Evolutionary conservation across 2,113 vertebrate genomes (phyloP), one percentile per base, ranked within the genome.

Genomic region (Alectura lathami): DNA sequence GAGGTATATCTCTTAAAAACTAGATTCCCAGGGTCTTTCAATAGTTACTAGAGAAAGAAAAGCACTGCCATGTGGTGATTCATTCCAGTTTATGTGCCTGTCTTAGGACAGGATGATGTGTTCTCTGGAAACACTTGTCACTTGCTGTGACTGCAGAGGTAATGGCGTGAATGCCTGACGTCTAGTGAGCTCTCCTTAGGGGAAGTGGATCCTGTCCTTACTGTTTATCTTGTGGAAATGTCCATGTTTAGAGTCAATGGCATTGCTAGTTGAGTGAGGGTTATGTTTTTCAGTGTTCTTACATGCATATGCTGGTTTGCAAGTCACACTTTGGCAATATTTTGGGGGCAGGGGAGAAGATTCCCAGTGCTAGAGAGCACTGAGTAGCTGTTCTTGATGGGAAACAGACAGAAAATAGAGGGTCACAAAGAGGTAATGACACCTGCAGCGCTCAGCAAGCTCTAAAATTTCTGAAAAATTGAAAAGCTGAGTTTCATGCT

Each of bases 251-350:
- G 50, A 90, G 69, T 83, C 42, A 21, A 1, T 24, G 48, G 4
- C 30, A 40, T 83, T 30, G 7, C 24, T 47, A 30, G 27, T 78
- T 74, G 50, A 53, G 59, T 42, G 59, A 66, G 45, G 26, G 20
- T 80, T 59, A 23, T 53, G 64, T 77, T 93, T 78, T 87, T 50
- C 66, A 32, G n/a, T 53, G 69, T 27, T 86, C 24, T 9, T 50
- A 3, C 74, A 10, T 59, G n/a, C 4, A 3, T 45, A 5, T 75
- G 32, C 53, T 89, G n/a, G 38, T 85, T 54, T 43, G 43, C 48
- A n/a, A 73, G 27, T 21, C 16, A 4, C 0, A 0, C 6, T 87
- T 91, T 1, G 15, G 27, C 18, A 85, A 8, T 2, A 0, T 38
- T 42, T 40, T 48, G 38, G 57, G 60, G 36, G 54, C 32, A 21